Conservation (phyloP, 1,140 invertebrate species). For the Tribolium castaneum region DNA sequence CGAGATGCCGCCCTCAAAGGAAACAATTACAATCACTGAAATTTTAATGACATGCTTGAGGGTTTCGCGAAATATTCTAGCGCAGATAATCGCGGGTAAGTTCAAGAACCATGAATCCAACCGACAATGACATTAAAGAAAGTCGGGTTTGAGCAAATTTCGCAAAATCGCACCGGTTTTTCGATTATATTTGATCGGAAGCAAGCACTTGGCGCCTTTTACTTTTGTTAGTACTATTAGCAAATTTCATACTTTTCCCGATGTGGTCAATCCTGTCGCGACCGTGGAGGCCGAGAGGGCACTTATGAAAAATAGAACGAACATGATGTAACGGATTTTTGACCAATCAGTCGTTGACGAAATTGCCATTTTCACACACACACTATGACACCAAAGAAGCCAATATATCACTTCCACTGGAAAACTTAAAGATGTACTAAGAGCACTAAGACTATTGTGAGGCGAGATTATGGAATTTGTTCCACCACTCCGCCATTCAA, state of each 20-base stretch:
- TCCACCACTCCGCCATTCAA: slow-evolving; percentile 11
- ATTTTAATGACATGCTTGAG: not conserved
- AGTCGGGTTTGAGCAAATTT: not conserved
- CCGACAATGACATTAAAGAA: slow-evolving; percentile 12
- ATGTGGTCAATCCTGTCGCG: slow-evolving; percentile 34
- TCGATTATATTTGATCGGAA: not conserved
- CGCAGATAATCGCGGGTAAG: slow-evolving; percentile 14
- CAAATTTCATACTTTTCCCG: slow-evolving; percentile 37
- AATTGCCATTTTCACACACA: slow-evolving; percentile 15
- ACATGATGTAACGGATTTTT: slow-evolving; percentile 35
- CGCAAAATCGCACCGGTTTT: not conserved
- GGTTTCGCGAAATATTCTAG: not conserved
- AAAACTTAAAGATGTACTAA: slow-evolving; percentile 31
- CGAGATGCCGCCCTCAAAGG: not conserved
- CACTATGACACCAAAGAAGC: not conserved
- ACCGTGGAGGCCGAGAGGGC: slow-evolving; percentile 38
- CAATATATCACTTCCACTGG: not conserved
- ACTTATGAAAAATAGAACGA: slow-evolving; percentile 33
- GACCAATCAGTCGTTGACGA: slow-evolving; percentile 41
- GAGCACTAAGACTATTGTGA: slow-evolving; percentile 24
- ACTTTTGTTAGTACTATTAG: slow-evolving; percentile 21
- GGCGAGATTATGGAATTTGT: slow-evolving; percentile 14
- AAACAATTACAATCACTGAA: not conserved
- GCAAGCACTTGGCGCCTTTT: slow-evolving; percentile 10
- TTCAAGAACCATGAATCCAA: slow-evolving; percentile 18